Evolutionary conservation across 2,113 vertebrate species (phyloP).

Genomic region (Amblyornis subalaris): DNA sequence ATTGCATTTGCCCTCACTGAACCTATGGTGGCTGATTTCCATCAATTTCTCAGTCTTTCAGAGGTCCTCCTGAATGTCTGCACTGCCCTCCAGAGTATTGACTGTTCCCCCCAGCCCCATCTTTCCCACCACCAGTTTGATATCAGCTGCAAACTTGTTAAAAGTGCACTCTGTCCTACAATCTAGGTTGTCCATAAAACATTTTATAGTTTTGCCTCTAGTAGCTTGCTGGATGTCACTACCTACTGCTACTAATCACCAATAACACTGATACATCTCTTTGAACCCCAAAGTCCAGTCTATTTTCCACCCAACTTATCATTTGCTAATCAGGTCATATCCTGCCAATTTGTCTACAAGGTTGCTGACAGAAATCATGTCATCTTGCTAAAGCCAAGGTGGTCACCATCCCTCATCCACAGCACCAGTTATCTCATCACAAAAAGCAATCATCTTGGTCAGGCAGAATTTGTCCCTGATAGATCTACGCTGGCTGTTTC

Average conservation of each 20-base stretch:
- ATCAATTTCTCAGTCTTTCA: not conserved
- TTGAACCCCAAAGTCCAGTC: not conserved
- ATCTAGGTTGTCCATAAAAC: not conserved
- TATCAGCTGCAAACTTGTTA: not conserved
- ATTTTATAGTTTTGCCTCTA: not conserved
- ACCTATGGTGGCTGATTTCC: no score
- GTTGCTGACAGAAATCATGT: not conserved
- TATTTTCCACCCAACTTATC: not conserved
- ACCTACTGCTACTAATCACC: not conserved
- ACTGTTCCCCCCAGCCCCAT: rapidly evolving
- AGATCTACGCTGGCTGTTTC: not conserved
- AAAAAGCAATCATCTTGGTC: not conserved
- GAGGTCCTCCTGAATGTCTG: not conserved
- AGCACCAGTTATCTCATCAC: not conserved
- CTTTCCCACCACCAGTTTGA: no score
- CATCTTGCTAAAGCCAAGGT: not conserved
- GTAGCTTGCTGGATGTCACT: not conserved
- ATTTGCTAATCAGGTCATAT: not conserved
- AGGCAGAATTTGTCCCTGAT: not conserved
- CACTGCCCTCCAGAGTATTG: not conserved
- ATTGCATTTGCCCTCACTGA: not conserved
- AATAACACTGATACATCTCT: not conserved
- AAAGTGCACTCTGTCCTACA: not conserved
- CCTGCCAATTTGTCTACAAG: not conserved
- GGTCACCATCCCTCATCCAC: not conserved